phyloP scores from a whole-genome alignment of 2,888 invertebrate species.

The Temnothorax ravouxi region DNA sequence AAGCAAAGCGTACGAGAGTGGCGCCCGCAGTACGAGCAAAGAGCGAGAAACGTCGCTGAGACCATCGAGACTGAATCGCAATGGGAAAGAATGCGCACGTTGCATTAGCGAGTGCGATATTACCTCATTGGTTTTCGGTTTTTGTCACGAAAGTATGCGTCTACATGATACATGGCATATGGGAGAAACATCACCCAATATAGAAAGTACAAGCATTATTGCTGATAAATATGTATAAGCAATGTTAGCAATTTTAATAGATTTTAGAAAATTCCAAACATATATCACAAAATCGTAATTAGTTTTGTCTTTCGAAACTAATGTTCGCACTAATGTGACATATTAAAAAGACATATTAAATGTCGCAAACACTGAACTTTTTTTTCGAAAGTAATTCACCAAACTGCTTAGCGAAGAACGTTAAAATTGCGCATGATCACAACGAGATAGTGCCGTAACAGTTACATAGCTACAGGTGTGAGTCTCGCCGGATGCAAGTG shows the following conservation, averaged over 20 bases:
- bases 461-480: slow-evolving; percentile 56
- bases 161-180: not conserved
- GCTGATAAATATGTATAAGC: not conserved
- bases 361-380: not conserved
- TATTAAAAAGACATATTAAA: not conserved
- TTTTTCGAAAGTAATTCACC: not conserved
- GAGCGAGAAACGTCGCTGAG: slow-evolving; percentile 27
- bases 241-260: not conserved
- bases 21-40: slow-evolving; percentile 2
- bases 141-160: slow-evolving; percentile 18
- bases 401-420: not conserved
- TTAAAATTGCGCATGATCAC: not conserved
- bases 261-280: not conserved
- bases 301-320: not conserved
- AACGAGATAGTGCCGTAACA: slow-evolving; percentile 18
- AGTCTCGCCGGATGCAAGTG: slow-evolving; percentile 46
- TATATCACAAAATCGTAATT: not conserved
- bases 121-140: slow-evolving; percentile 13
- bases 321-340: not conserved
- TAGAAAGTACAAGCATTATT: not conserved
- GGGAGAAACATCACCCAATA: not conserved
- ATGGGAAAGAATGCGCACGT: slow-evolving; percentile 22
- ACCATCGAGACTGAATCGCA: slow-evolving; percentile 5
- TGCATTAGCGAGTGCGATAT: slow-evolving; percentile 31
- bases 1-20: slow-evolving; percentile 46